Evolutionary conservation across 2,113 vertebrate genomes (phyloP).

Genomic region (Varanus salvator): DNA sequence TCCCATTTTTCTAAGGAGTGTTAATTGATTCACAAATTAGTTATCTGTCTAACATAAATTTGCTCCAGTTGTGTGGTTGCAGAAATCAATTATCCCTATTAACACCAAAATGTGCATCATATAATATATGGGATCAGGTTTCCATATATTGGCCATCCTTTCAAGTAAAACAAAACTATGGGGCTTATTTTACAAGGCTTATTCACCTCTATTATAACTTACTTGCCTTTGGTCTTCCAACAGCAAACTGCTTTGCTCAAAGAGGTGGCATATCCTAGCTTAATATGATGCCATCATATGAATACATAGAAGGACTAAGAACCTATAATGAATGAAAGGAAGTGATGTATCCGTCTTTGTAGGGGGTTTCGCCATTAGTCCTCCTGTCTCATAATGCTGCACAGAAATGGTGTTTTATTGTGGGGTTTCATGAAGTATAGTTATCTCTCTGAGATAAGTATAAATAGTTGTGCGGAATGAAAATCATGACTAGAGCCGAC

Average conservation of each 20-base stretch:
- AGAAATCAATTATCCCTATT: conserved; percentile 14
- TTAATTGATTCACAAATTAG: conserved; percentile 12
- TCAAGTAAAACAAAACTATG: not conserved
- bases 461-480: not conserved
- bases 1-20: not conserved
- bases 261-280: not conserved
- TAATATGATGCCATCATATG: not conserved
- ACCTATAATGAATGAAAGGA: not conserved
- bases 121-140: not conserved
- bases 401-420: not conserved
- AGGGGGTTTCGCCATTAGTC: not conserved
- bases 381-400: not conserved
- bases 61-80: not conserved
- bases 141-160: not conserved
- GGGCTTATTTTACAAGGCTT: not conserved
- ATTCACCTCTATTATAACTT: not conserved
- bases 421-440: not conserved
- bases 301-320: not conserved
- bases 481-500: not conserved
- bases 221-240: not conserved
- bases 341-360: not conserved
- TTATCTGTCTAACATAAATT: not conserved
- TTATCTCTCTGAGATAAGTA: not conserved
- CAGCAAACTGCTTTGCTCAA: not conserved
- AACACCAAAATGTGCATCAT: not conserved